phyloP scores from a whole-genome alignment of 2,113 vertebrate species.

The Chunga burmeisteri region DNA sequence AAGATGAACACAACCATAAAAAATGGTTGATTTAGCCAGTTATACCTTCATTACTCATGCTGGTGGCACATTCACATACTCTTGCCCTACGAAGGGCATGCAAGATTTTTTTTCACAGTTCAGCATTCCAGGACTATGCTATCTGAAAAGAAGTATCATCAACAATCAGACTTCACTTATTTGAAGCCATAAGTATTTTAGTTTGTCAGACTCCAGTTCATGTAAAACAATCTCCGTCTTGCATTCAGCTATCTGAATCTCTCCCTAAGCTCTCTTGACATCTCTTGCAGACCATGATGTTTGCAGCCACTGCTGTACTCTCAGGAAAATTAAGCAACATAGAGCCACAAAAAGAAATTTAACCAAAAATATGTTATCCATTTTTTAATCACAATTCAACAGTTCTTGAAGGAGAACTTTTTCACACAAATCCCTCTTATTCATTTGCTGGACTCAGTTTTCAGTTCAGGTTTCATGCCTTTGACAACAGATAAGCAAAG shows the following conservation, averaged over 20 bases:
- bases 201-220: not conserved
- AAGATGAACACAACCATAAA: not conserved
- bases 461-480: not conserved
- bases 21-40: not conserved
- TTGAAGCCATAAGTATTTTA: not conserved
- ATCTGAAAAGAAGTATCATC: not conserved
- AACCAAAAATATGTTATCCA: fast-evolving
- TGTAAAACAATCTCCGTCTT: not conserved
- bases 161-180: not conserved
- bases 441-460: not conserved
- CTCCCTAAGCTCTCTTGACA: not conserved
- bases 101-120: not conserved
- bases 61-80: not conserved
- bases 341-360: not conserved
- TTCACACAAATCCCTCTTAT: not conserved
- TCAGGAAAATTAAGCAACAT: not conserved
- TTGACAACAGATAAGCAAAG: not conserved
- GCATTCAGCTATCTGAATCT: not conserved
- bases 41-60: not conserved
- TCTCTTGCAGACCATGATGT: not conserved
- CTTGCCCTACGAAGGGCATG: not conserved
- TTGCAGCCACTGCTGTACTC: not conserved
- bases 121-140: not conserved
- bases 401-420: not conserved
- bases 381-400: not conserved